A percentile compares a stretch with the other conserved stretches of the same genome.
These are phyloP conservation scores for Aporrectodea caliginosa DNA, from an alignment of 1,140 invertebrate species.

Conservation along the genomic window DNA sequence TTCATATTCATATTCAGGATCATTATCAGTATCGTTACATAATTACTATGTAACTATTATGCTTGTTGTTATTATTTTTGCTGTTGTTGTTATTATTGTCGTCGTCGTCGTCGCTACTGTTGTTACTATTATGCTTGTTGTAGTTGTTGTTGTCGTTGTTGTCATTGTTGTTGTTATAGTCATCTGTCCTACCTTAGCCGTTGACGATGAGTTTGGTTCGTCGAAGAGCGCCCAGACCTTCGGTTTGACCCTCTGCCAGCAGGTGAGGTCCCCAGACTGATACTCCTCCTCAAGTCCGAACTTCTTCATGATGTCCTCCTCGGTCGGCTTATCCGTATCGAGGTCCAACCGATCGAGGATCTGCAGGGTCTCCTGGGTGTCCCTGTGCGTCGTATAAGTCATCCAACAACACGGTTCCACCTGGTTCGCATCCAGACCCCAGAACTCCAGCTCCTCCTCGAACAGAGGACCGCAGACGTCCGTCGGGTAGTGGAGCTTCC, in stretches of 20 bases:
- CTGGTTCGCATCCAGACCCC: conserved; percentile 56
- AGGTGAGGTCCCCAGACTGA: conserved; percentile 10
- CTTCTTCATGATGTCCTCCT: conserved; percentile 23
- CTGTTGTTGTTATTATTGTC: no score
- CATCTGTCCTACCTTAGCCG: conserved; percentile 43
- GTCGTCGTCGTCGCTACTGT: background rate
- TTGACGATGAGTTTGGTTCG: conserved; percentile 31
- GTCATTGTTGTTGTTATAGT: no score
- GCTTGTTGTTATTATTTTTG: background rate
- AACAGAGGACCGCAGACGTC: conserved; percentile 87
- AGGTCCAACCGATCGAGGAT: conserved; percentile 30
- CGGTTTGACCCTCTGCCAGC: conserved; percentile 16
- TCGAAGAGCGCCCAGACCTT: conserved; percentile 61
- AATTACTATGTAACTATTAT: background rate
- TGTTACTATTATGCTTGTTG: background rate
- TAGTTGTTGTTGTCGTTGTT: no score
- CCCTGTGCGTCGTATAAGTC: conserved; percentile 91
- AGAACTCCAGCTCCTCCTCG: conserved; percentile 37
- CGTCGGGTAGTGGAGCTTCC: conserved; percentile 95
- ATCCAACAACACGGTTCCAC: conserved; percentile 97
- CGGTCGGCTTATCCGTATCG: conserved; percentile 14
- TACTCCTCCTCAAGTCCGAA: conserved; percentile 18
- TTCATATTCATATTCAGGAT: background rate
- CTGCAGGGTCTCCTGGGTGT: conserved; percentile 62
- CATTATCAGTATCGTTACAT: background rate